Percentiles rank a stretch among this genome's conserved stretches.
Conservation (phyloP, 2,888 invertebrate genomes). For the Drosophila mayaguana region DNA sequence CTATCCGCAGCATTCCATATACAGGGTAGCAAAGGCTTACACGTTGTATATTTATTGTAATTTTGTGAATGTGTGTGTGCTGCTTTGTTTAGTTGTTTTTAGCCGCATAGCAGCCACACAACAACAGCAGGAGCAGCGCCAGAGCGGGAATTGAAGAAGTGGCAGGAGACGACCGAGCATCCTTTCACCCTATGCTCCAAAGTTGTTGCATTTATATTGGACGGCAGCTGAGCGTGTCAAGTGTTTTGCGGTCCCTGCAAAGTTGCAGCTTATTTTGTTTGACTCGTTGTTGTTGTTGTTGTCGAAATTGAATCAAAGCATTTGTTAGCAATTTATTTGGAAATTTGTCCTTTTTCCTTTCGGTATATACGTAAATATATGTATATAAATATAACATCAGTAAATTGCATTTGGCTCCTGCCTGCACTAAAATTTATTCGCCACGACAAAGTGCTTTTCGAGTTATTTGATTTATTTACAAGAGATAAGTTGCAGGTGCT, state of each 20-base stretch:
- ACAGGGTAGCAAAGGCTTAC: conserved; percentile 40
- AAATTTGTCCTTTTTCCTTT: conserved; percentile 54
- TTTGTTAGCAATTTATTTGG: conserved; percentile 74
- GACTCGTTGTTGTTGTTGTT: conserved; percentile 37
- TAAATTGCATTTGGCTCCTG: conserved; percentile 54
- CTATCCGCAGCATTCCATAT: neutral
- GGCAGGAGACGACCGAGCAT: neutral
- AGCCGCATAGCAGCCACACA: conserved; percentile 16
- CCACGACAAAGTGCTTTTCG: conserved; percentile 51
- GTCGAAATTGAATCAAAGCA: conserved; percentile 71
- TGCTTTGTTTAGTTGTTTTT: conserved; percentile 35
- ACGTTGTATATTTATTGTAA: conserved; percentile 63
- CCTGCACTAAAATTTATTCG: conserved; percentile 38
- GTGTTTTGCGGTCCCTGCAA: conserved; percentile 68
- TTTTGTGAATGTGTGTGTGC: conserved; percentile 23
- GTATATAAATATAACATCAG: conserved; percentile 27
- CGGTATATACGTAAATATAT: neutral
- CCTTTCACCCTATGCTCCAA: conserved; percentile 10
- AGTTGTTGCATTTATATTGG: conserved; percentile 69
- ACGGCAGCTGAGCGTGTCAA: conserved; percentile 74
- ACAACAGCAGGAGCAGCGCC: neutral
- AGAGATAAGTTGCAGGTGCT: conserved; percentile 37
- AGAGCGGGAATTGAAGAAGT: neutral
- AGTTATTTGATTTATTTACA: conserved; percentile 46
- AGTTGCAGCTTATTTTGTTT: conserved; percentile 56